These are phyloP conservation scores for Sorex maritimensis DNA, from an alignment of 2,797 vertebrate genomes.

Conservation along the genomic window DNA sequence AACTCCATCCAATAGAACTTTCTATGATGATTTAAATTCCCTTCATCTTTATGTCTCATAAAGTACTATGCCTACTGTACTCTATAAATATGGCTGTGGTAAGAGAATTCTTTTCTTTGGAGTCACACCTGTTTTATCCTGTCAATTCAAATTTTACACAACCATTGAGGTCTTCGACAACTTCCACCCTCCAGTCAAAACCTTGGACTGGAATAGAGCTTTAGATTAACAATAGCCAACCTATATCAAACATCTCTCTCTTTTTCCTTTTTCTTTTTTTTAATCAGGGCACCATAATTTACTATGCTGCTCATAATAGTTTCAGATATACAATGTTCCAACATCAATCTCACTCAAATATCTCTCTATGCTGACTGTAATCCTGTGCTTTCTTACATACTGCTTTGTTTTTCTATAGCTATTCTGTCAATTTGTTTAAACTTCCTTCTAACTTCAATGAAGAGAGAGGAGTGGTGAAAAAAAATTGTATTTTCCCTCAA, in stretches of 20 bases:
- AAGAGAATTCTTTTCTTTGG: background rate
- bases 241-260: background rate
- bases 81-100: background rate
- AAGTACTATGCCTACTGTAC: no score
- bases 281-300: no score
- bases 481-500: background rate
- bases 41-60: no score
- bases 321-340: no score
- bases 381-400: background rate
- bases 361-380: no score
- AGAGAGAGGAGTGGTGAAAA: background rate
- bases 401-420: background rate
- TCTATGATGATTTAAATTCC: no score
- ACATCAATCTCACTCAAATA: no score
- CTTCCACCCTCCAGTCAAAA: background rate
- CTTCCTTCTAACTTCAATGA: background rate
- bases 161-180: background rate
- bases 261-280: background rate
- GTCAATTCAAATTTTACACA: slow-evolving; percentile 13
- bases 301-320: no score
- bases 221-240: background rate
- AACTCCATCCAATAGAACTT: no score
- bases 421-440: slow-evolving; percentile 21
- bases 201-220: background rate
- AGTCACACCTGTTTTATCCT: background rate